Conservation (phyloP, 2,888 invertebrate species). For the Dastarcus helophoroides region DNA sequence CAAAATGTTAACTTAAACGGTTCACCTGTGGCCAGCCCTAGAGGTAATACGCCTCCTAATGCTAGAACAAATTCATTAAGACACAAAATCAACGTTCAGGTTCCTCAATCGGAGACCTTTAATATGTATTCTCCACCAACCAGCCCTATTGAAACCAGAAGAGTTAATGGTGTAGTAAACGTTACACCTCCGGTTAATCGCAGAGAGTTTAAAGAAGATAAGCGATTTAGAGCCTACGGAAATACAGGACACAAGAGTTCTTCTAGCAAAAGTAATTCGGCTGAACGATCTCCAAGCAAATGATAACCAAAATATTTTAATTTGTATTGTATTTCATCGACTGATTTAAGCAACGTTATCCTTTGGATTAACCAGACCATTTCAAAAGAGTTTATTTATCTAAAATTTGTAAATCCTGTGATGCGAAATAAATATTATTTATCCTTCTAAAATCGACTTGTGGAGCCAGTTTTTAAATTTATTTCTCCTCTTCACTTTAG, state of each 20-base stretch:
- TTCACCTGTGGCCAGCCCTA: conserved; percentile 18
- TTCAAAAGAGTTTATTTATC: no score
- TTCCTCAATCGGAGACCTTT: conserved; percentile 24
- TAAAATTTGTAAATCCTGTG: no score
- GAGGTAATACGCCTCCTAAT: conserved; percentile 19
- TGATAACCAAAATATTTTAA: no score
- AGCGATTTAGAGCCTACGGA: conserved; percentile 1
- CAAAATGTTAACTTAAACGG: conserved; percentile 18
- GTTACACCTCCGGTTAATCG: conserved; percentile 1
- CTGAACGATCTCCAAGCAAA: neutral
- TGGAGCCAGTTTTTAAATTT: no score
- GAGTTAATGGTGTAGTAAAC: neutral
- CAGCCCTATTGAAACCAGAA: neutral
- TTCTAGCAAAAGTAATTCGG: neutral
- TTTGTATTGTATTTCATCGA: no score
- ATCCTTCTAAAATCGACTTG: no score
- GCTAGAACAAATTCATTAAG: conserved; percentile 17
- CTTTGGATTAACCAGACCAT: no score
- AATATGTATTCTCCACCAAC: conserved; percentile 4
- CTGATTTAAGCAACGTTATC: no score
- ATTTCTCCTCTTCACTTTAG: no score
- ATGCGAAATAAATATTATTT: no score
- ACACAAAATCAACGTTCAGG: conserved; percentile 25
- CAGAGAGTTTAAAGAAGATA: conserved; percentile 1
- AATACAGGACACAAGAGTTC: neutral